Evolutionary conservation across 1,140 invertebrate genomes (phyloP), one percentile per base, ranked within the genome.

Genomic region (Cotesia typhae): DNA sequence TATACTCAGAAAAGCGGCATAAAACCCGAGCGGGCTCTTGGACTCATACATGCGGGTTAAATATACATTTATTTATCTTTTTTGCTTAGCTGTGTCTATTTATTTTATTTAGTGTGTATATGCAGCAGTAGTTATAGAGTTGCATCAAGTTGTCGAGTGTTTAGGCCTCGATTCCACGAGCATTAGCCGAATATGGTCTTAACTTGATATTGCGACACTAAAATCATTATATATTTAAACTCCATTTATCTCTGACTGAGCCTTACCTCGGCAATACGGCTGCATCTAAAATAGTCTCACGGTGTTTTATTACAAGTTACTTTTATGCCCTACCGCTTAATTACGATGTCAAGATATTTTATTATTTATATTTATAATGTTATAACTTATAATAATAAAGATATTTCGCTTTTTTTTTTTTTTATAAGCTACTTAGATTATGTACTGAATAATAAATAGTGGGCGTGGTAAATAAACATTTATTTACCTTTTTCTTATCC

Each of bases 401-500:
- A 57, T 14, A 57, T 57, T 12, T 55, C 37, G 1, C n/a, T 36
- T 53, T 36, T 53, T 38, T 53, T 67, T 57, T 10, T 38, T 53
- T 67, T 57, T 10, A 38, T 51, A 47, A 9, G 7, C 2, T 7
- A 51, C 14, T 14, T 51, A 51, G 35, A n/a, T 65, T 20, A 65
- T 47, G 6, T 20, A 38, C 61, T 38, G 12, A 17, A 38, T 64
- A 65, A 51, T 60, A 7, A 4, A 61, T 64, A 9, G 12, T 61
- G 36, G 53, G 17, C 10, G 41, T 47, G 41, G 41, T 47, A 47
- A 47, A 47, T 47, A 47, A 47, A 47, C 41, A 47, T 47, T 47
- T 47, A 41, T 64, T 90, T 91, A 99, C 98, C 95, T 99, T 99
- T 89, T 98, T 97, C 90, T 99, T 99, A 86, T 99, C 98, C 85